A percentile compares a stretch with the other conserved stretches of the same genome.
phyloP scores from a whole-genome alignment of 2,797 vertebrate genomes.

The Basileuterus tristriatus region DNA sequence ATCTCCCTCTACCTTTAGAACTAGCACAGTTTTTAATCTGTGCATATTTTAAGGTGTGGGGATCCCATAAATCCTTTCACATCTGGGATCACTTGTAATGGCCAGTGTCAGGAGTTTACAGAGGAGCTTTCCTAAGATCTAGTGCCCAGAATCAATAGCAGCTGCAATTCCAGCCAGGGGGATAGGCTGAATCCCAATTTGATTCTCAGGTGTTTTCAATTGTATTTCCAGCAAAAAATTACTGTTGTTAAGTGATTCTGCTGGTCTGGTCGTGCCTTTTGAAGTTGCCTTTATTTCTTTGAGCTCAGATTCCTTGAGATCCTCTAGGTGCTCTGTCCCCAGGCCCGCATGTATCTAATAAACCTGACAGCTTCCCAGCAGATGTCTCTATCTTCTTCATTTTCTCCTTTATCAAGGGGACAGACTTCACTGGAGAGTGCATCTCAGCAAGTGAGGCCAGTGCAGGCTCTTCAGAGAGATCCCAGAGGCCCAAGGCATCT shows the following conservation, averaged over 20 bases:
- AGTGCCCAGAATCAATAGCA: constrained; percentile 61
- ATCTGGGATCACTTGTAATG: constrained; percentile 59
- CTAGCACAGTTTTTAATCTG: background rate
- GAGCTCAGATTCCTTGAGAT: constrained; percentile 63
- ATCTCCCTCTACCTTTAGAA: background rate
- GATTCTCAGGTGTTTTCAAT: constrained; percentile 67
- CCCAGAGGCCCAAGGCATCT: background rate
- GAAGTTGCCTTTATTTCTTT: constrained; percentile 67
- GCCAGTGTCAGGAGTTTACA: constrained; percentile 59
- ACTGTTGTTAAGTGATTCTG: constrained; percentile 36
- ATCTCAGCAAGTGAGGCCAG: background rate
- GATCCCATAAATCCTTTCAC: constrained; percentile 66
- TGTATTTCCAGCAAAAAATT: constrained; percentile 37
- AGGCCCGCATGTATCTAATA: constrained; percentile 40
- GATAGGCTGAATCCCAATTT: constrained; percentile 25
- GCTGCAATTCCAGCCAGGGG: constrained; percentile 35
- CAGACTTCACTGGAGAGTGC: background rate
- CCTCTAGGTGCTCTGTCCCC: constrained; percentile 30
- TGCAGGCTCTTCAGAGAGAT: background rate
- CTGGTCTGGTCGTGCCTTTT: constrained; percentile 54
- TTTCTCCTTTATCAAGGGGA: background rate
- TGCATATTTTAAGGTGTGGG: constrained; percentile 24
- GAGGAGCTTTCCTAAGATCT: constrained; percentile 65
- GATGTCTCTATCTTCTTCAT: constrained; percentile 62
- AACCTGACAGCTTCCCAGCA: constrained; percentile 66